phyloP scores from a whole-genome alignment of 2,113 vertebrate species.

The Spilogale gracilis region DNA sequence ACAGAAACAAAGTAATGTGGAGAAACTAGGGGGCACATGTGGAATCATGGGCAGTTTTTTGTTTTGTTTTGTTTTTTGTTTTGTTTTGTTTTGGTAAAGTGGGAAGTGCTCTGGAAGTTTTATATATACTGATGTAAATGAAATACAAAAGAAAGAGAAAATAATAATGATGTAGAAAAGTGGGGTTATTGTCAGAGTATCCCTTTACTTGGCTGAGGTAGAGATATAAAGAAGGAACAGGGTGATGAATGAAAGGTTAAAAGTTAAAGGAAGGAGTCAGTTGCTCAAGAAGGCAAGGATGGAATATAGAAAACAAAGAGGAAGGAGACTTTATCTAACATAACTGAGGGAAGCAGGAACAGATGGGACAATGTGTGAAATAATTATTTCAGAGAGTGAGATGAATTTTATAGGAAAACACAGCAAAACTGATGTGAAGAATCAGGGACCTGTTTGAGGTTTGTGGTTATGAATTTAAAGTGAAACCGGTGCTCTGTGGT shows the following conservation, averaged over 20 bases:
- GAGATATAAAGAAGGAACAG: neutral
- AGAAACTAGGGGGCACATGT: neutral
- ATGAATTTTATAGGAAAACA: constrained; percentile 53
- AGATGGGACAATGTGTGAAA: constrained; percentile 26
- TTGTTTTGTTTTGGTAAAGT: neutral
- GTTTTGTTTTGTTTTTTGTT: neutral
- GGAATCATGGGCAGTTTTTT: neutral
- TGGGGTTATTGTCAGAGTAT: neutral
- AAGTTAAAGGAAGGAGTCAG: neutral
- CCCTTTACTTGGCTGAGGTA: neutral
- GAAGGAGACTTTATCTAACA: neutral
- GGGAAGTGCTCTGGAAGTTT: neutral
- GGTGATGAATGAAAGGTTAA: neutral
- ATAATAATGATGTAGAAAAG: neutral
- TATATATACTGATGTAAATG: neutral
- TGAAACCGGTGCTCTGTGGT: neutral
- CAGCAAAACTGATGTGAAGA: constrained; percentile 23
- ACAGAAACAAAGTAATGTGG: neutral
- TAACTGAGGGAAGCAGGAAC: neutral
- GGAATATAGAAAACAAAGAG: neutral
- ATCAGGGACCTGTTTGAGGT: neutral
- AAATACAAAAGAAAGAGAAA: neutral
- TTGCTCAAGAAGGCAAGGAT: neutral
- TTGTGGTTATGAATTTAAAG: constrained; percentile 42
- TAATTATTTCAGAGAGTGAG: constrained; percentile 45